phyloP scores from a whole-genome alignment of 2,888 invertebrate genomes.

The Protonemura montana region DNA sequence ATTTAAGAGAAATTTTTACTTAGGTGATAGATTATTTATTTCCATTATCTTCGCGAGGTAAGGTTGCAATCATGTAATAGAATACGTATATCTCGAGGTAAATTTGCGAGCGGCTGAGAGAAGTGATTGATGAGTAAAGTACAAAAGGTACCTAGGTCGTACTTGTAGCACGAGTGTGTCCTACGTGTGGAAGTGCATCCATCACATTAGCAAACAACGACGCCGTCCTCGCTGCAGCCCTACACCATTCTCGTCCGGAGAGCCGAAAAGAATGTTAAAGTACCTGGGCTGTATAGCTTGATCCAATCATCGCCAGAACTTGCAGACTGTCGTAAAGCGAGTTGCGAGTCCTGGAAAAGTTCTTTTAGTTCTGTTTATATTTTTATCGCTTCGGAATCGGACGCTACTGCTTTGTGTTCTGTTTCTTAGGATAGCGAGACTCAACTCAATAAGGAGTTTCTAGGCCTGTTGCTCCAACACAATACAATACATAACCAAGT shows the following conservation, averaged over 20 bases:
- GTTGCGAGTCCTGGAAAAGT: background rate
- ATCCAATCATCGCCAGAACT: background rate
- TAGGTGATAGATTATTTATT: background rate
- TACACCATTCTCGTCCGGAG: background rate
- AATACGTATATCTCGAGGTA: background rate
- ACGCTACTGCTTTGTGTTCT: background rate
- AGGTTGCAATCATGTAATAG: background rate
- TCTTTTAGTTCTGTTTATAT: background rate
- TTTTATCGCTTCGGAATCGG: background rate
- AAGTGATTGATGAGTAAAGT: background rate
- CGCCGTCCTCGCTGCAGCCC: background rate
- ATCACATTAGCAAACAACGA: background rate
- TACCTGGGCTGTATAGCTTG: background rate
- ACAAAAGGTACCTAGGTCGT: background rate
- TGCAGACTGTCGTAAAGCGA: background rate
- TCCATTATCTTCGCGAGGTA: background rate
- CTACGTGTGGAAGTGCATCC: background rate
- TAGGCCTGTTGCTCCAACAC: background rate
- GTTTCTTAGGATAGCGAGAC: background rate
- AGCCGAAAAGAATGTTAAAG: background rate
- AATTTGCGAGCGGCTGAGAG: background rate
- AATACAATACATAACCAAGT: background rate
- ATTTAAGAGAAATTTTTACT: constrained; percentile 12
- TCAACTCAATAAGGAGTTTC: background rate
- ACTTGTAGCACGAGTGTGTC: background rate